Evolutionary conservation across 30 jellyfish, hydroid and myxozoan species (phyloP).

Genomic region (Pelagia noctiluca): DNA sequence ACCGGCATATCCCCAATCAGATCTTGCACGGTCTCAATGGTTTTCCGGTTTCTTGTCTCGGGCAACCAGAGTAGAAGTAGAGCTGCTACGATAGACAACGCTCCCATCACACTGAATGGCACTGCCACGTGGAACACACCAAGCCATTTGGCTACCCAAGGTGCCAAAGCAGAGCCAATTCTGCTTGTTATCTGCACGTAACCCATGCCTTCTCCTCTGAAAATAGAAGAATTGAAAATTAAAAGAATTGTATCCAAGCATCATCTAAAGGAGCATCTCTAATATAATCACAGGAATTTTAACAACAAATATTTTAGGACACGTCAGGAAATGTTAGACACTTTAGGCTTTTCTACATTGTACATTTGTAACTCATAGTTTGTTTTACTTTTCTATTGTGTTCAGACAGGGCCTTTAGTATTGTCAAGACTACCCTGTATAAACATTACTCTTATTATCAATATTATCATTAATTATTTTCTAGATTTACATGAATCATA

Average conservation of each 20-base stretch:
- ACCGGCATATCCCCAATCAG: background rate
- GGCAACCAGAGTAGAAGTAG: conserved; percentile 55
- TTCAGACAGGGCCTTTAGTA: too few relatives aligned
- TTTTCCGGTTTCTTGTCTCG: conserved; percentile 67
- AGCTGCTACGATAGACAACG: conserved; percentile 64
- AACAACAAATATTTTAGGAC: background rate
- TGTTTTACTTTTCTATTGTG: too few relatives aligned
- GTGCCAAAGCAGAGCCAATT: conserved; percentile 85
- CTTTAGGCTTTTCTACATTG: too few relatives aligned
- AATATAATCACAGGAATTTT: too few relatives aligned
- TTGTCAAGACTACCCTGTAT: too few relatives aligned
- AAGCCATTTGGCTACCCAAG: conserved; percentile 89
- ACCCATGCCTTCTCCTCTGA: conserved; percentile 92
- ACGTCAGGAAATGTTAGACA: background rate
- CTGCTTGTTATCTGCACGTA: conserved; percentile 86
- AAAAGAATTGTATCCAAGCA: too few relatives aligned
- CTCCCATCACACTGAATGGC: conserved; percentile 90
- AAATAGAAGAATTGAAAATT: background rate
- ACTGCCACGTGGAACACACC: conserved; percentile 51
- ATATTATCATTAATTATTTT: too few relatives aligned
- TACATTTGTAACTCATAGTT: too few relatives aligned
- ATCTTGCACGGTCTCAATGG: conserved; percentile 75
- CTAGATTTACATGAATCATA: too few relatives aligned
- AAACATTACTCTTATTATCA: too few relatives aligned
- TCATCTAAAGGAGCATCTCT: too few relatives aligned